Conservation (phyloP, 2,888 invertebrate species). For the Chouioia cunea region DNA sequence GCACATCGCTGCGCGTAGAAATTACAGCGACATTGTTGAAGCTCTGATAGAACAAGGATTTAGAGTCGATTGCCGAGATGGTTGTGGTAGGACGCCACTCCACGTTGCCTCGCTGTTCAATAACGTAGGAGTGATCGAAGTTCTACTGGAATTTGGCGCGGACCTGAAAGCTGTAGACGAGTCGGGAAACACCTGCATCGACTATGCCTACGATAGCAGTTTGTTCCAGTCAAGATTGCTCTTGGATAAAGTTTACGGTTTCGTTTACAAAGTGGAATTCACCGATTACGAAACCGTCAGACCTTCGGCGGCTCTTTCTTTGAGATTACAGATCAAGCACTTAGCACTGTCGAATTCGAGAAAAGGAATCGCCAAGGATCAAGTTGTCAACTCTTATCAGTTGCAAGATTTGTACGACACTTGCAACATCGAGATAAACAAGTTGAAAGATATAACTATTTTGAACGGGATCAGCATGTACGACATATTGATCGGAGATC, state of each 20-base stretch:
- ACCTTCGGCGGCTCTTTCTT: background rate
- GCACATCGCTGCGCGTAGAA: conserved; percentile 32
- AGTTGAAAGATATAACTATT: conserved; percentile 12
- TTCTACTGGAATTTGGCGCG: conserved; percentile 20
- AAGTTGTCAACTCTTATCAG: background rate
- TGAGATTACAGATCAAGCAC: conserved; percentile 15
- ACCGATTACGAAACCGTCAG: background rate
- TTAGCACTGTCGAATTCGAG: background rate
- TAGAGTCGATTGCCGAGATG: conserved; percentile 24
- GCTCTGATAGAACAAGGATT: conserved; percentile 25
- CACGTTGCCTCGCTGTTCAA: conserved; percentile 27
- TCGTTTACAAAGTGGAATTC: conserved; percentile 3
- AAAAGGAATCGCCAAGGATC: background rate
- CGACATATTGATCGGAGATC: conserved; percentile 18
- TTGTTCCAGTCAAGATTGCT: background rate
- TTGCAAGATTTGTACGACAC: background rate
- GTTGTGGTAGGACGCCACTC: conserved; percentile 29
- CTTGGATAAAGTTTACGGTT: conserved; percentile 16
- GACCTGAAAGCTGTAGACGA: conserved; percentile 21
- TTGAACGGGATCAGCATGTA: conserved; percentile 12
- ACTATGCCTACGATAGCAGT: conserved; percentile 16
- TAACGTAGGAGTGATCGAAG: conserved; percentile 18
- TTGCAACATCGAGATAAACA: conserved; percentile 13
- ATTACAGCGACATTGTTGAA: conserved; percentile 32
- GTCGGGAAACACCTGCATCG: conserved; percentile 11